phyloP scores from a whole-genome alignment of 2,113 vertebrate species.

The Burhinus oedicnemus region DNA sequence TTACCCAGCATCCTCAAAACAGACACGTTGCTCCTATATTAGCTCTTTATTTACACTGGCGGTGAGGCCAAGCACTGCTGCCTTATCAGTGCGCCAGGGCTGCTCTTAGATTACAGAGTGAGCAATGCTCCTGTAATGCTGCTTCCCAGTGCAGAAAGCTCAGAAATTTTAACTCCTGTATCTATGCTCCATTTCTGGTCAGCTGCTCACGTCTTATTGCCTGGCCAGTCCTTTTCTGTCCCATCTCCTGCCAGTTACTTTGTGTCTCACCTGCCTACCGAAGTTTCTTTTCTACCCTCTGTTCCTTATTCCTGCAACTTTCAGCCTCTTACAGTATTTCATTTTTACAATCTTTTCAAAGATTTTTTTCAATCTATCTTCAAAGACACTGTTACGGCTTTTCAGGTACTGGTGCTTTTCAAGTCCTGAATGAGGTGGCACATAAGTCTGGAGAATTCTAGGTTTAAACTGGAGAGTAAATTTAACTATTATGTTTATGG shows the following conservation, averaged over 20 bases:
- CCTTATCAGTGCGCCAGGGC: neutral
- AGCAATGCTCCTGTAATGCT: neutral
- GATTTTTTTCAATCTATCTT: neutral
- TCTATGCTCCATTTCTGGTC: neutral
- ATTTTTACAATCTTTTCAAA: neutral
- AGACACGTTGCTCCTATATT: neutral
- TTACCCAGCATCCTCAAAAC: neutral
- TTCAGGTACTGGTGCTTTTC: neutral
- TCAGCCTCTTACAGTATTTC: accelerated
- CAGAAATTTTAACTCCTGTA: neutral
- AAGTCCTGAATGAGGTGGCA: neutral
- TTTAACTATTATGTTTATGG: neutral
- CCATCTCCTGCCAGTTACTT: neutral
- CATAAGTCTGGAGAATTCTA: neutral
- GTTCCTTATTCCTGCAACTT: neutral
- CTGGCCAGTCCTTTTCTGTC: neutral
- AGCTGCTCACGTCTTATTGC: accelerated
- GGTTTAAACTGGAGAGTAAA: neutral
- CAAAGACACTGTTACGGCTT: neutral
- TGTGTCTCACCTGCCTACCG: neutral
- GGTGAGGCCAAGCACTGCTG: neutral
- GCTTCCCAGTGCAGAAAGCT: neutral
- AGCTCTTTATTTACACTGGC: neutral
- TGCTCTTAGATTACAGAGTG: neutral
- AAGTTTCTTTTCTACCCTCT: neutral